Conservation (phyloP, 2,797 vertebrate species). For the Gallinago nigripennis region DNA sequence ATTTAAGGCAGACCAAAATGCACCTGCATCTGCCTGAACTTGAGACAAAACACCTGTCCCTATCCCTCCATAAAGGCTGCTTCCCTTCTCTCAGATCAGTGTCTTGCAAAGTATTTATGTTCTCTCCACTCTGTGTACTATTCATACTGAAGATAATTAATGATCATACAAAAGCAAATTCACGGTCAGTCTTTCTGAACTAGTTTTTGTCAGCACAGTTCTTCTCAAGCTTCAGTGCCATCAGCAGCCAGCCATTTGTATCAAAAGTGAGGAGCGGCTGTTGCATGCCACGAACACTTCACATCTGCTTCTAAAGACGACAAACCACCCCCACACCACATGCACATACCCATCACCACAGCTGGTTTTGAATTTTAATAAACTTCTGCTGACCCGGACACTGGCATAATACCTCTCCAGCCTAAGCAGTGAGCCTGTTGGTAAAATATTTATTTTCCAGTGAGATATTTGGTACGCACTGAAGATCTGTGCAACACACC, state of each 20-base stretch:
- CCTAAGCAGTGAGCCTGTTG: neutral
- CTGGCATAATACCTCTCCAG: neutral
- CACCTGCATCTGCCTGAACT: neutral
- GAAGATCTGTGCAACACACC: neutral
- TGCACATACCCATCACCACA: neutral
- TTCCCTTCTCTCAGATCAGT: neutral
- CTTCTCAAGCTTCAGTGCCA: neutral
- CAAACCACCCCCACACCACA: rapidly evolving
- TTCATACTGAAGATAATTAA: neutral
- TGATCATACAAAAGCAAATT: neutral
- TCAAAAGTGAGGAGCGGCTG: neutral
- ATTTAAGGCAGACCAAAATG: neutral
- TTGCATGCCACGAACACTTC: neutral
- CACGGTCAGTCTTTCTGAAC: neutral
- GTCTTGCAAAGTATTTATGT: neutral
- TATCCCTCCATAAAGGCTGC: neutral
- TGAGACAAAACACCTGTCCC: neutral
- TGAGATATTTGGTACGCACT: neutral
- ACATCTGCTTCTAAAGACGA: neutral
- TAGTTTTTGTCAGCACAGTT: neutral
- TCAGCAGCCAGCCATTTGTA: neutral
- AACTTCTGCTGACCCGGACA: neutral
- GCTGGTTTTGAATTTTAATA: neutral
- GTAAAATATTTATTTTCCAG: neutral
- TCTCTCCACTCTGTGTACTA: neutral